Percentiles rank a stretch among this genome's conserved stretches.
Conservation (phyloP, 2,888 invertebrate species). For the Philonicus albiceps region DNA sequence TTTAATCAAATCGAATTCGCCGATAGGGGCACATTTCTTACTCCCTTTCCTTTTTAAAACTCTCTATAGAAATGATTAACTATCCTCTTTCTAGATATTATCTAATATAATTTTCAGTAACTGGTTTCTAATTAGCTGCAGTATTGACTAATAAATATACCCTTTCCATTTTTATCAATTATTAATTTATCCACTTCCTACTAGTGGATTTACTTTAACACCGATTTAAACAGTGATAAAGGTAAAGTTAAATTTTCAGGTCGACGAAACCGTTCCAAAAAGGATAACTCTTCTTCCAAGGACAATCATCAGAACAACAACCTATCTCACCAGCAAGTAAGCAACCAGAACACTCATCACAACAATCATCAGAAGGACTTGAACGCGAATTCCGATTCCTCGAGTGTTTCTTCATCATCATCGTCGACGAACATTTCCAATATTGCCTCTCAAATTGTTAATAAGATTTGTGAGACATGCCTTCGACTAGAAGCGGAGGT, state of each 20-base stretch:
- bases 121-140: neutral
- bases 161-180: neutral
- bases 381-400: conserved; percentile 54
- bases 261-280: conserved; percentile 61
- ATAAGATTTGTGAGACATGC: conserved; percentile 62
- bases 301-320: conserved; percentile 59
- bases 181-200: neutral
- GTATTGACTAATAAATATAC: neutral
- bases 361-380: conserved; percentile 54
- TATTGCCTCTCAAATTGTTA: conserved; percentile 61
- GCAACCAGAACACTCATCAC: conserved; percentile 37
- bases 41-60: neutral
- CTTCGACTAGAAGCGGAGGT: conserved; percentile 62
- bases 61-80: too few relatives aligned
- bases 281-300: conserved; percentile 59
- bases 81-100: neutral
- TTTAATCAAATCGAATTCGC: neutral
- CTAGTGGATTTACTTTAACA: neutral
- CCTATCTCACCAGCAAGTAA: conserved; percentile 18
- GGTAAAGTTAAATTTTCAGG: conserved; percentile 51
- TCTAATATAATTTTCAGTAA: too few relatives aligned
- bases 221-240: neutral
- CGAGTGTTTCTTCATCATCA: conserved; percentile 57
- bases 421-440: conserved; percentile 58
- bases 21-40: neutral